These are phyloP conservation scores for Merluccius polli DNA, from an alignment of 2,797 vertebrate species.

Conservation along the genomic window DNA sequence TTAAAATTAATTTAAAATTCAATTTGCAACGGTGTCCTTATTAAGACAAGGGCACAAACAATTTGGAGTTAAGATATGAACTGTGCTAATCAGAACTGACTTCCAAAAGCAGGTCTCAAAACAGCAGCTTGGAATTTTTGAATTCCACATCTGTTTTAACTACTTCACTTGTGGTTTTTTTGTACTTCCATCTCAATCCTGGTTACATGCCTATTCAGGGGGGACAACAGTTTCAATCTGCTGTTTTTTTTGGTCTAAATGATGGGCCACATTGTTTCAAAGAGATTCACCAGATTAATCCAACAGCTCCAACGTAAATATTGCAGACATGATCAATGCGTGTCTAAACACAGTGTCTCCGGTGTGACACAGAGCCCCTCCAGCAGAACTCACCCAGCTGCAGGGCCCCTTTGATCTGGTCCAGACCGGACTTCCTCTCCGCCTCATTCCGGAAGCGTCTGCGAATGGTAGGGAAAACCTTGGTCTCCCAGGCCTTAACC, in stretches of 20 bases:
- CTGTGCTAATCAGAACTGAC: background rate
- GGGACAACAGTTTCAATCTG: background rate
- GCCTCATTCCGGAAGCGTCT: slow-evolving; percentile 98
- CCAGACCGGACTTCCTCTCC: slow-evolving; percentile 94
- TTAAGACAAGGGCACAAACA: background rate
- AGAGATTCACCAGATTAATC: background rate
- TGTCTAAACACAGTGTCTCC: background rate
- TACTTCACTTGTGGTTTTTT: background rate
- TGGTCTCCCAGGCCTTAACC: slow-evolving; percentile 98
- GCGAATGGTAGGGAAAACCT: slow-evolving; percentile 96
- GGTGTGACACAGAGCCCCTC: background rate
- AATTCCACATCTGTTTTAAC: background rate
- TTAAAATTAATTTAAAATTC: slow-evolving; percentile 7
- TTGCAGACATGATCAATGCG: background rate
- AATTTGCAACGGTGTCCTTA: background rate
- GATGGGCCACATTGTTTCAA: background rate
- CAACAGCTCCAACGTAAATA: background rate
- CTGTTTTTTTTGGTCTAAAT: background rate
- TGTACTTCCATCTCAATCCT: background rate
- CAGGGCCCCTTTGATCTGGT: slow-evolving; percentile 97
- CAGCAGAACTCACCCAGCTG: slow-evolving; percentile 80
- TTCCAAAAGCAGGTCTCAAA: background rate
- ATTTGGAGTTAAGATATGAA: background rate
- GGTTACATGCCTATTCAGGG: too few species aligned
- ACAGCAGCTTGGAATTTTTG: background rate